Percentiles rank a stretch among this genome's conserved stretches.
phyloP scores from a whole-genome alignment of 2,888 invertebrate species.

The Anthrax anthrax region DNA sequence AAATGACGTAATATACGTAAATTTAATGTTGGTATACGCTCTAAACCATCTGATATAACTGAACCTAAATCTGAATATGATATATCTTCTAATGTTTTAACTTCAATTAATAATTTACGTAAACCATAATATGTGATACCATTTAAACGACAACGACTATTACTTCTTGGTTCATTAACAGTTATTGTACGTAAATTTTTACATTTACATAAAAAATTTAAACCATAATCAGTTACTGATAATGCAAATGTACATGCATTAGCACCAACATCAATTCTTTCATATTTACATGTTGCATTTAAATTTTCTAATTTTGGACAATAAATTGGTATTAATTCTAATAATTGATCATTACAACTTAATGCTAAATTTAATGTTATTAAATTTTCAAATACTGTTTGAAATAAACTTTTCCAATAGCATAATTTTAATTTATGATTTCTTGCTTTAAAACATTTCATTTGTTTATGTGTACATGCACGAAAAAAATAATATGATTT shows the following conservation, averaged over 20 bases:
- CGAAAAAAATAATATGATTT: constrained; percentile 12
- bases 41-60: constrained; percentile 9
- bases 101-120: constrained; percentile 8
- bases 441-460: constrained; percentile 9
- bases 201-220: constrained; percentile 10
- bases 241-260: constrained; percentile 13
- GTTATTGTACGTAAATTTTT: constrained; percentile 10
- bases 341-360: constrained; percentile 13
- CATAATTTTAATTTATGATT: constrained; percentile 9
- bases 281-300: constrained; percentile 13
- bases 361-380: constrained; percentile 11
- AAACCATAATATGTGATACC: constrained; percentile 13
- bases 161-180: constrained; percentile 14
- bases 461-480: constrained; percentile 6
- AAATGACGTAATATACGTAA: constrained; percentile 12
- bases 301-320: constrained; percentile 13
- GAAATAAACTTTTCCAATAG: constrained; percentile 12
- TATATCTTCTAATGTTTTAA: constrained; percentile 13
- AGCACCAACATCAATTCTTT: constrained; percentile 9
- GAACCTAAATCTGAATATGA: constrained; percentile 13
- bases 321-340: constrained; percentile 11
- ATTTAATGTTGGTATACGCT: constrained; percentile 8
- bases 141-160: constrained; percentile 6
- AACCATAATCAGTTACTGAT: constrained; percentile 12
- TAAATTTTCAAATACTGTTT: constrained; percentile 9